Base-by-base conservation (phyloP, 2,113 vertebrate species). In the Sinocyclocheilus anshuiensis region DNA sequence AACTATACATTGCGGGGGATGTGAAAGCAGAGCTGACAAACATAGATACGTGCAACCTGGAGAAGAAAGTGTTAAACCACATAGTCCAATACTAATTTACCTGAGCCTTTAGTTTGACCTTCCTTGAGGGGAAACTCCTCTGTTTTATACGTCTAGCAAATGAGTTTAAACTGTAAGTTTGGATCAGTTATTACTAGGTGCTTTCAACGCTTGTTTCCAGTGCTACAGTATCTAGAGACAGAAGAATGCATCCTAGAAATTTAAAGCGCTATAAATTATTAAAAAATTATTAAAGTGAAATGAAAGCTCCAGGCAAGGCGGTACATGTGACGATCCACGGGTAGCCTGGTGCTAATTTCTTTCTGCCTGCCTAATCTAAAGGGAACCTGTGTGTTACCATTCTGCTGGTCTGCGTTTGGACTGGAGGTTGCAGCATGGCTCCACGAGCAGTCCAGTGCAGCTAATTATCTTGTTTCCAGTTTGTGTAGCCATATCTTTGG, bases 401-500 rank as follows among this genome's bases (percentile, higher is more conserved):
- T 72, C 9, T 72, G 20, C 69, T 42, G 69, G 65, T 75, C 53
- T 26, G 61, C 4, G 18, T 84, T 87, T 67, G 69, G 84, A 85
- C 69, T 39, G 55, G 15, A 77, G 67, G 55, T 81, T 79, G 63
- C 39, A 61, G 57, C 67, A 76, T 84, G 77, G 6, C 63, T 50
- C 24, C 20, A 61, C 65, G 1, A 2, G 45, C 24, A 2, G 18
- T 45, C 77, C 53, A 71, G 75, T 79, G 71, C 67, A 84, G 61
- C 67, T 81, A 80, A 84, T 82, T 26, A 82, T 81, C 77, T 83
- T 45, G 39, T 86, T 88, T 77, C 18, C 10, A 50, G 48, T 82
- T 82, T 82, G n/a, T 88, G 57, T 88, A 80, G 78, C 24, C 65
- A 24, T 20, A 9, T 81, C 63, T 29, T 65, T 81, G 42, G 20